These are phyloP conservation scores for Heloderma charlesbogerti DNA, from an alignment of 2,113 vertebrate genomes.

Conservation along the genomic window DNA sequence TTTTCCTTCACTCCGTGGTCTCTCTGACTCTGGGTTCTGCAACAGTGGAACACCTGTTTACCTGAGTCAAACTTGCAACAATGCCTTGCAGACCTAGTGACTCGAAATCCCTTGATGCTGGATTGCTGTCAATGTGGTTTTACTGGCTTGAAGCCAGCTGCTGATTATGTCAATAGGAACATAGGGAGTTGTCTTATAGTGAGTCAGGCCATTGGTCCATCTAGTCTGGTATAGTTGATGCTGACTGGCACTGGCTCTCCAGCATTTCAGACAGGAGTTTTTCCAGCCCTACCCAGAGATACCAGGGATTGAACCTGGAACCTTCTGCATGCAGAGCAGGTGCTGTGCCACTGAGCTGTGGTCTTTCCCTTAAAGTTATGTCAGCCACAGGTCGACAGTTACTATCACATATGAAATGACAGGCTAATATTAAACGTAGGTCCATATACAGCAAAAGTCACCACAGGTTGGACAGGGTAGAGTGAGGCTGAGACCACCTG, in stretches of 20 bases:
- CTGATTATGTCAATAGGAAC: neutral
- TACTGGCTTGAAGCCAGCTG: neutral
- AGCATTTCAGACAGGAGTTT: too few relatives aligned
- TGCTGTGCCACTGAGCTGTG: too few relatives aligned
- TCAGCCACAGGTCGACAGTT: neutral
- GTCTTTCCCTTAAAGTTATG: neutral
- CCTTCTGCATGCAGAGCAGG: too few relatives aligned
- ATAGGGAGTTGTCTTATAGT: too few relatives aligned
- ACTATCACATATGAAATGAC: neutral
- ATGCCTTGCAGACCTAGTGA: neutral
- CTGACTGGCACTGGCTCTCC: too few relatives aligned
- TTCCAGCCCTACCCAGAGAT: too few relatives aligned
- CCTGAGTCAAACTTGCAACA: neutral
- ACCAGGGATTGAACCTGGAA: too few relatives aligned
- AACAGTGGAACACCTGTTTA: neutral
- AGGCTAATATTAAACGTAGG: neutral
- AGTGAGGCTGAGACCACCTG: neutral
- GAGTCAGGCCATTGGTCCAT: too few relatives aligned
- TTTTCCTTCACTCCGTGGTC: too few relatives aligned
- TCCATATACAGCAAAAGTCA: neutral
- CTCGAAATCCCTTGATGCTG: neutral
- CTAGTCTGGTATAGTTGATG: too few relatives aligned
- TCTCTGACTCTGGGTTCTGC: too few relatives aligned
- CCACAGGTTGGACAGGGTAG: too few relatives aligned
- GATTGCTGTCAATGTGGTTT: neutral